Evolutionary conservation across 2,113 vertebrate genomes (phyloP).

Genomic region (Phalacrocorax pelagicus): DNA sequence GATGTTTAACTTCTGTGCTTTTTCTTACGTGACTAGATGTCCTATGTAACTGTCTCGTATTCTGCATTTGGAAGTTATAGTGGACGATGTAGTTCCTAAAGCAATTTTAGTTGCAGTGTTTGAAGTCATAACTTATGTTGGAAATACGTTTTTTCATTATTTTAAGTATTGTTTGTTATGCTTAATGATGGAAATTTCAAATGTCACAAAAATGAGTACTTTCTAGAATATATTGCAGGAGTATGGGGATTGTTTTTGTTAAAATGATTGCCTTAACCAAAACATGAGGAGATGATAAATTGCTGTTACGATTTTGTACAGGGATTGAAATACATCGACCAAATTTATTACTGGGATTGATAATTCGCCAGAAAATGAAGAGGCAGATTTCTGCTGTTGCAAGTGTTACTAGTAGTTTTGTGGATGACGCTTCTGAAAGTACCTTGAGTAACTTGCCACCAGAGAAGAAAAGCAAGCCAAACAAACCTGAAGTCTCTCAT

Average conservation of each 20-base stretch:
- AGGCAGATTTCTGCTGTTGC: conserved; percentile 76
- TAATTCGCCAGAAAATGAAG: conserved; percentile 94
- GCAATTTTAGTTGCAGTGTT: neutral
- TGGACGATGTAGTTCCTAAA: neutral
- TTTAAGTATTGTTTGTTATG: neutral
- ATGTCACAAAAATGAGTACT: neutral
- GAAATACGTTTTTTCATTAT: neutral
- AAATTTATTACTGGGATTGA: conserved; percentile 91
- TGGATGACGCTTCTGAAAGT: conserved; percentile 78
- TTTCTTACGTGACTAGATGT: neutral
- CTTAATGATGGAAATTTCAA: neutral
- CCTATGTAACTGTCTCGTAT: neutral
- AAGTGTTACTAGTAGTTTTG: conserved; percentile 65
- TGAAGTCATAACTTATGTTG: neutral
- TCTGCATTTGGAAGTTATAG: neutral
- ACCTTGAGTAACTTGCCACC: conserved; percentile 70
- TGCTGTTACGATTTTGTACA: conserved; percentile 70
- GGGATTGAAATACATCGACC: conserved; percentile 91
- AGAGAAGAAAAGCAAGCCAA: conserved; percentile 83
- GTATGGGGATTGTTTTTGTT: neutral
- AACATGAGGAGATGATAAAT: neutral
- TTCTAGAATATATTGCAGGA: neutral
- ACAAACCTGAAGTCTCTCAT: conserved; percentile 72
- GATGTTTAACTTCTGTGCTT: neutral
- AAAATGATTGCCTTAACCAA: neutral